Evolutionary conservation across 2,797 vertebrate genomes (phyloP), one percentile per base, ranked within the genome.

Genomic region (Ataeniobius toweri): DNA sequence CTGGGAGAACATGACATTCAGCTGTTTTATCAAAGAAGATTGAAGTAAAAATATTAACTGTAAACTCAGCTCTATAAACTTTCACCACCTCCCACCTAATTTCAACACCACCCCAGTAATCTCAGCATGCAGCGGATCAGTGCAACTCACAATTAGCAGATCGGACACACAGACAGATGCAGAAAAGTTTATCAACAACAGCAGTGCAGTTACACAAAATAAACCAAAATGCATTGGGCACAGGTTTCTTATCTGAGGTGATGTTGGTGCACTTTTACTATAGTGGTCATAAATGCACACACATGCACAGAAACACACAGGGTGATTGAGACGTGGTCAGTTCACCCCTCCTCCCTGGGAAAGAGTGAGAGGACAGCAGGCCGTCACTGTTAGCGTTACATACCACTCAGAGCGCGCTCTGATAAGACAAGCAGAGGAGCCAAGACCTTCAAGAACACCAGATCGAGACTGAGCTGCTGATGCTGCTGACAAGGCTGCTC

Each of bases 351-450:
- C 92, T 89, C 91, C 92, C 90, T 91, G 92, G 93, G 92, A 92
- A 92, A 82, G 82, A 82, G 73, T 77, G 82, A 81, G 89, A 78
- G 90, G 91, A 92, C 89, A 88, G 83, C 85, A 73, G 86, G 83
- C 86, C 84, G 61, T 87, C 91, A 86, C 88, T 86, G 87, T 87
- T 83, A 83, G 89, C 74, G 80, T 86, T 88, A 84, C 89, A 93
- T 91, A 88, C 84, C 93, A 91, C 86, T 90, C 88, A 77, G 78
- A 86, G 89, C 55, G 9, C 1, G 48, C 77, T 84, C 87, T 80
- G 92, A 93, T 93, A 92, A 93, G 91, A 88, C 85, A 56, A 90
- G 87, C 77, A 71, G 78, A 86, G 88, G 83, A 91, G 84, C 80
- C 61, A 69, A 51, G 85, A 63, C 85, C 36, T 84, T 83, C 81